Percentiles rank a stretch among this genome's conserved stretches.
phyloP scores from a whole-genome alignment of 1,140 invertebrate species.

The Pseudachorutes palmiensis region DNA sequence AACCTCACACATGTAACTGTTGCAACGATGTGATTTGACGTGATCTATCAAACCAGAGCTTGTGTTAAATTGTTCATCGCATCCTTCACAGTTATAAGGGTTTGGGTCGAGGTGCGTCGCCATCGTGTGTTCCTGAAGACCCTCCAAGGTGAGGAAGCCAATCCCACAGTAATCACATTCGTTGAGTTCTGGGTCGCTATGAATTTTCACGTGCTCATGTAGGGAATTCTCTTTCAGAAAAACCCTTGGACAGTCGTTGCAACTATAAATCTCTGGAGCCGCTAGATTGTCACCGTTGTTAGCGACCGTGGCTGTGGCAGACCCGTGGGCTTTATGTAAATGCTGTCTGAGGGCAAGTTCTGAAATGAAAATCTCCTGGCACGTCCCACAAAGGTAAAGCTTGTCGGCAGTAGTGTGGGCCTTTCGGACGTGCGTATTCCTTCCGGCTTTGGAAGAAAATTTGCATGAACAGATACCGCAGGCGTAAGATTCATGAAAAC shows the following conservation, averaged over 20 bases:
- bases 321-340: no score
- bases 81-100: slow-evolving; percentile 28
- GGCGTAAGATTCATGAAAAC: not conserved
- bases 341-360: no score
- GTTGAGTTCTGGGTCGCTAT: slow-evolving; percentile 7
- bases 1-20: slow-evolving; percentile 21
- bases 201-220: slow-evolving; percentile 21
- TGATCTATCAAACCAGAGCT: slow-evolving; percentile 17
- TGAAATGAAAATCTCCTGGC: not conserved
- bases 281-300: no score
- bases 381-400: not conserved
- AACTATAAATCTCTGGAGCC: slow-evolving; percentile 23
- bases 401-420: not conserved
- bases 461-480: slow-evolving; percentile 19
- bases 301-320: no score
- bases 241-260: slow-evolving; percentile 21
- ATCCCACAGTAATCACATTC: slow-evolving; percentile 28
- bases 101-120: slow-evolving; percentile 20
- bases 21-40: slow-evolving; percentile 26
- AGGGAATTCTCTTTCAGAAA: slow-evolving; percentile 23
- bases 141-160: not conserved
- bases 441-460: slow-evolving; percentile 2
- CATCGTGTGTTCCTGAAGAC: slow-evolving; percentile 3
- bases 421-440: slow-evolving; percentile 18
- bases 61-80: slow-evolving; percentile 15